Conservation (phyloP, 2,888 invertebrate species). For the Mythimna ferrago region DNA sequence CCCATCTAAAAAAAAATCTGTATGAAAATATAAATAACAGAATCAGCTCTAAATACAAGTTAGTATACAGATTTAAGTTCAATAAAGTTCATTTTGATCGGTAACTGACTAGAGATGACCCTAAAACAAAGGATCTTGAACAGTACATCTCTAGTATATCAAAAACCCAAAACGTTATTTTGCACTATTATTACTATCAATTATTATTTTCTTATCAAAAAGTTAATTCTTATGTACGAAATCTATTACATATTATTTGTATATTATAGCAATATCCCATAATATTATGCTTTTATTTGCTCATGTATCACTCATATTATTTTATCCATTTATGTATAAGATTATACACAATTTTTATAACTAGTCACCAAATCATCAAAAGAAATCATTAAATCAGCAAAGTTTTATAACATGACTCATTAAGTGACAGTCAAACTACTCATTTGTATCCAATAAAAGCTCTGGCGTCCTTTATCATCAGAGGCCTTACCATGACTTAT, state of each 20-base stretch:
- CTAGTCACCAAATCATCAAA: not conserved
- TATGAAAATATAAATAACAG: not conserved
- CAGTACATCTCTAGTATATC: slow-evolving; percentile 49
- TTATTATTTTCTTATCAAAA: slow-evolving; percentile 10
- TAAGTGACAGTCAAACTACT: not conserved
- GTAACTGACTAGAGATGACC: not conserved
- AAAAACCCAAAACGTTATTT: slow-evolving; percentile 21
- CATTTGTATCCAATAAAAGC: not conserved
- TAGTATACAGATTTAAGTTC: not conserved
- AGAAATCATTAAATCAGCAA: not conserved
- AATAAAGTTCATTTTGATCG: not conserved
- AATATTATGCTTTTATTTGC: slow-evolving; percentile 53
- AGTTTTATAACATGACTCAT: not conserved
- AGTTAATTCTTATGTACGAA: not conserved
- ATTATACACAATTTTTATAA: slow-evolving; percentile 12
- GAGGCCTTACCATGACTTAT: too few species aligned
- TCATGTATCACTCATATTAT: slow-evolving; percentile 44
- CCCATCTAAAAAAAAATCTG: not conserved
- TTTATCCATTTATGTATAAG: slow-evolving; percentile 55
- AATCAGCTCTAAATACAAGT: not conserved
- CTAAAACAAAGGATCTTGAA: slow-evolving; percentile 5
- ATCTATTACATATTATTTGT: not conserved
- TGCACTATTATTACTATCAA: slow-evolving; percentile 30
- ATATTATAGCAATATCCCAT: not conserved
- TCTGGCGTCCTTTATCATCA: not conserved